Base-by-base conservation (phyloP, 2,113 vertebrate species). In the Cathartes aura region DNA sequence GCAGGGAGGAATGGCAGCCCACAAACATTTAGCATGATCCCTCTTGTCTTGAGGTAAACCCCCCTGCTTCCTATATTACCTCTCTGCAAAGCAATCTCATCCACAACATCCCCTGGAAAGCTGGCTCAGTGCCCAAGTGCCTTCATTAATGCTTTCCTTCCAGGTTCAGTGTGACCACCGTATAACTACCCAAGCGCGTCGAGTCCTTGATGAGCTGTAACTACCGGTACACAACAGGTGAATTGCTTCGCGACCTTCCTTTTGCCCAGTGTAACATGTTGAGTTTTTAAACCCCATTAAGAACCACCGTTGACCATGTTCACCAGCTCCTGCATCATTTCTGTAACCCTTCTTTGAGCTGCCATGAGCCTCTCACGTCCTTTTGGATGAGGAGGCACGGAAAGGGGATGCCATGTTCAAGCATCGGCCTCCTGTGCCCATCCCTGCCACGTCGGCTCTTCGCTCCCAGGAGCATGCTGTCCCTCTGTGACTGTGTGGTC, bases 391-490 rank as follows among this genome's bases (percentile, higher is more conserved):
- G 22, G 38, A 73, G 45, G 20, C 29, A 2, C 1, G 3, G 80
- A 24, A 60, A 73, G 36, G 22, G 45, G 43, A 22, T 48, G 45
- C 45, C 29, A 2, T 0, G 4, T 15, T 53, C 43, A 21, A 34
- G 19, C 56, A 64, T 19, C 66, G 43, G 20, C 43, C 24, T 29
- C 52, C 80, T 47, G 34, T n/a, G 11, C 38, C n/a, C n/a, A 6
- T 6, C 53, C 58, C n/a, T 45, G 40, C 34, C 48, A 4, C 1
- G 0, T 1, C 40, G 60, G 47, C 40, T 89, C 20, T 8, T 68
- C 6, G 15, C 27, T 70, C 27, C 58, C 58, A 24, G 56, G 45
- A 45, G 5, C 19, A 1, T 2, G 3, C 9, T 38, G 29, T 38
- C 67, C 66, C 43, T 55, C 74, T 36, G 36, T 3, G 6, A 0